Base-by-base conservation (phyloP, 2,113 vertebrate genomes). In the Apaloderma vittatum region DNA sequence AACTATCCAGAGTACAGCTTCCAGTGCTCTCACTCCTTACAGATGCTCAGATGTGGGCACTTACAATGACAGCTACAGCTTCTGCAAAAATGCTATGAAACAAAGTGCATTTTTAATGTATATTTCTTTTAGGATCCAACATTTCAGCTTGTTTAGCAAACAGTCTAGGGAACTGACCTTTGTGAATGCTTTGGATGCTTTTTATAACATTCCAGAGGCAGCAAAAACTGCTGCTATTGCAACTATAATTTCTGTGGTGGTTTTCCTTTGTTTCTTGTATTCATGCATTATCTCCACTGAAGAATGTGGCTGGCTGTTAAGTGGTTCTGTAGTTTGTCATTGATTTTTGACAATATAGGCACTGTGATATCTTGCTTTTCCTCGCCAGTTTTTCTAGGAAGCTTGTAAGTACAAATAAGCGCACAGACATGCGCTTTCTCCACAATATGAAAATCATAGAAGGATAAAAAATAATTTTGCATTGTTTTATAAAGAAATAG, bases 161-260 rank as follows among this genome's bases (percentile, higher is more conserved):
- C 51, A 63, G 23, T 59, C 48, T 32, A 40, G 45, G 55, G 76
- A 97, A 84, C 2, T 93, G 92, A 93, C 92, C 82, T 97, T 90
- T 97, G 65, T 86, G 90, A 94, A 86, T 95, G 52, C 83, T 92
- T 92, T 91, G 83, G 61, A 93, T 94, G 92, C 88, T 40, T 95
- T 90, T 87, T 95, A 36, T 59, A 68, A 71, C 92, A 87, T 95
- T 96, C 86, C 76, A 75, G 65, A 95, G 54, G 71, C 4, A 1
- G 78, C 15, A 95, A 92, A 94, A 93, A 4, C 30, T 81, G 86
- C 73, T 68, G 48, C 84, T 94, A 92, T 26, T 91, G 49, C 58
- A 92, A 65, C 86, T 95, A 18, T 75, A 84, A 80, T 81, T 93
- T 93, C 45, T 93, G 68, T 36, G 30, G 37, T 77, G 37, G 17